phyloP scores from a whole-genome alignment of 2,888 invertebrate genomes.

The Apotomis turbidana region DNA sequence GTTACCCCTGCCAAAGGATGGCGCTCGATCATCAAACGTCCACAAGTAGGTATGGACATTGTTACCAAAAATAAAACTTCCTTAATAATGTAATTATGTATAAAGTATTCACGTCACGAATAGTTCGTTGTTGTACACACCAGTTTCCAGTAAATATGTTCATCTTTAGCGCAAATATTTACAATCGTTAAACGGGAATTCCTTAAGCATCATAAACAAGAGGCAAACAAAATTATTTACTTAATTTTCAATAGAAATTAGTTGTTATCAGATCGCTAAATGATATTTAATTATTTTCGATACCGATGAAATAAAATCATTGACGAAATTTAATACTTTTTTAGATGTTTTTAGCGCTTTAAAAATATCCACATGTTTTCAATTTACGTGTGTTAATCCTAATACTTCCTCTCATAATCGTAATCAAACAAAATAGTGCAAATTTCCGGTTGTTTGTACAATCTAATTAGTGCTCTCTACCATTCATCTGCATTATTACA shows the following conservation, averaged over 20 bases:
- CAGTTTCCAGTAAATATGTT: background rate
- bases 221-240: constrained; percentile 3
- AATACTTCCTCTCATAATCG: constrained; percentile 34
- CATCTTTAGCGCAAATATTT: constrained; percentile 16
- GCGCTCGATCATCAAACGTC: too few relatives aligned
- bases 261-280: background rate
- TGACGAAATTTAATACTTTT: too few relatives aligned
- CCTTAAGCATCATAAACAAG: constrained; percentile 8
- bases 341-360: too few relatives aligned
- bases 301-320: too few relatives aligned
- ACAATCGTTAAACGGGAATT: constrained; percentile 1
- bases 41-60: too few relatives aligned
- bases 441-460: constrained; percentile 70
- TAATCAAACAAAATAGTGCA: constrained; percentile 44
- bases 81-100: too few relatives aligned
- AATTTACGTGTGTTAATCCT: constrained; percentile 14
- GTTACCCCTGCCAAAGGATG: too few relatives aligned
- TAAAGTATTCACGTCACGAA: too few relatives aligned
- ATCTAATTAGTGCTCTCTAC: constrained; percentile 52
- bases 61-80: too few relatives aligned
- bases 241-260: background rate
- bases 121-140: background rate
- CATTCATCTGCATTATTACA: constrained; percentile 54
- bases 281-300: background rate
- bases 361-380: background rate